Percentiles rank a stretch among this genome's conserved stretches.
phyloP scores from a whole-genome alignment of 2,797 vertebrate genomes.

The Eleutherodactylus coqui region DNA sequence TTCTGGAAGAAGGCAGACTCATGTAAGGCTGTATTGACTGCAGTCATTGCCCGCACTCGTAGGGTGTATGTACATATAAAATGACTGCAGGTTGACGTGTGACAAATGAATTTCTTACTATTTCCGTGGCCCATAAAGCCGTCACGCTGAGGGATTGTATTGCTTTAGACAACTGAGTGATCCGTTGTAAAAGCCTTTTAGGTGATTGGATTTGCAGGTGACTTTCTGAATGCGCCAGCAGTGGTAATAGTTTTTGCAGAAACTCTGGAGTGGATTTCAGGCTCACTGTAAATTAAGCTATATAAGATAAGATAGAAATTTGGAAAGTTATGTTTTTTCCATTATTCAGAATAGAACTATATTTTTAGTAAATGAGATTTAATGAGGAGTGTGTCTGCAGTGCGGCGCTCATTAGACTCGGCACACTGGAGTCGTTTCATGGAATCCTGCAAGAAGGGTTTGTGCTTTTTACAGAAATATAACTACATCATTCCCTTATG shows the following conservation, averaged over 20 bases:
- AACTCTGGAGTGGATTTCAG: slow-evolving; percentile 37
- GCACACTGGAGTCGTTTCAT: slow-evolving; percentile 14
- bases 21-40: too few relatives aligned
- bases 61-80: not conserved
- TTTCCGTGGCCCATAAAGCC: slow-evolving; percentile 65
- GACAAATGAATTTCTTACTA: slow-evolving; percentile 70
- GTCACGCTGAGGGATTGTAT: slow-evolving; percentile 6
- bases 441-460: slow-evolving; percentile 14
- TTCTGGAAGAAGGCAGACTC: too few relatives aligned
- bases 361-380: slow-evolving; percentile 47
- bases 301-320: slow-evolving; percentile 55
- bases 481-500: slow-evolving; percentile 8
- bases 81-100: not conserved
- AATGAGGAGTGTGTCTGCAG: slow-evolving; percentile 23
- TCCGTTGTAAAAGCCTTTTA: slow-evolving; percentile 64
- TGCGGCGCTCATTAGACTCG: slow-evolving; percentile 2
- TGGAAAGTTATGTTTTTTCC: slow-evolving; percentile 15
- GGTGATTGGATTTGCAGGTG: slow-evolving; percentile 69
- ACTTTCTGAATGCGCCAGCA: slow-evolving; percentile 62
- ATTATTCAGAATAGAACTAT: slow-evolving; percentile 12
- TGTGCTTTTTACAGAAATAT: slow-evolving; percentile 30
- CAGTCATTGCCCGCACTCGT: too few relatives aligned
- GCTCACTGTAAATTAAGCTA: slow-evolving; percentile 64
- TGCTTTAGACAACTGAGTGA: slow-evolving; percentile 52
- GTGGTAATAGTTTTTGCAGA: slow-evolving; percentile 69